These are phyloP conservation scores for Acipenser transmontanus DNA, from an alignment of 2,797 vertebrate species.

Conservation along the genomic window DNA sequence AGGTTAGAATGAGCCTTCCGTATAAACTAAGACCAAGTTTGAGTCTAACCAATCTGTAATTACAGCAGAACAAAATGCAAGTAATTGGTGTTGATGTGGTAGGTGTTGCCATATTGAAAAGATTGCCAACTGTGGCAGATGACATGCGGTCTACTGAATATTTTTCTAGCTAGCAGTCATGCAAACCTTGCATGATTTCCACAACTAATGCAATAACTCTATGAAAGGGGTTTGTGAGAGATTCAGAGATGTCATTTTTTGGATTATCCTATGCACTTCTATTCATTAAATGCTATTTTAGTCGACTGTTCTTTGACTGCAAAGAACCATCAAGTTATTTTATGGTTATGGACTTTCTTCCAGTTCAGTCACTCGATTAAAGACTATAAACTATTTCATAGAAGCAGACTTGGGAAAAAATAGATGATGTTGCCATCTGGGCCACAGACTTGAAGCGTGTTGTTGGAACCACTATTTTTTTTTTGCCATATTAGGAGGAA, in stretches of 20 bases:
- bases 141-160: not conserved
- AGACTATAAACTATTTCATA: not conserved
- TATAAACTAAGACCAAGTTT: constrained; percentile 4
- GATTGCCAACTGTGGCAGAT: constrained; percentile 11
- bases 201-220: constrained; percentile 3
- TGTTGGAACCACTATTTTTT: constrained; percentile 1
- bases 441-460: constrained; percentile 1
- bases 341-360: constrained; percentile 11
- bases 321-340: constrained; percentile 14
- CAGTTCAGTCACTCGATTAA: not conserved
- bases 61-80: constrained; percentile 11
- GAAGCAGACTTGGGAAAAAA: no score
- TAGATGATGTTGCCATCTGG: not conserved
- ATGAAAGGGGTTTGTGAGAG: constrained; percentile 1
- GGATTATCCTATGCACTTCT: constrained; percentile 19
- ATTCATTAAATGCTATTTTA: constrained; percentile 29
- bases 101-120: constrained; percentile 1
- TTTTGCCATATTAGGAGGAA: constrained; percentile 1
- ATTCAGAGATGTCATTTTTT: constrained; percentile 18
- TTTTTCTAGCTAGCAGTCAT: not conserved
- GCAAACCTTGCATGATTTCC: constrained; percentile 9
- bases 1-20: constrained; percentile 1
- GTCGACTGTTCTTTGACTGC: constrained; percentile 8
- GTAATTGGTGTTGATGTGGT: constrained; percentile 16
- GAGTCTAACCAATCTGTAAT: constrained; percentile 17